Base-by-base conservation (phyloP, 2,113 vertebrate species). In the Amblyopsis rosae region DNA sequence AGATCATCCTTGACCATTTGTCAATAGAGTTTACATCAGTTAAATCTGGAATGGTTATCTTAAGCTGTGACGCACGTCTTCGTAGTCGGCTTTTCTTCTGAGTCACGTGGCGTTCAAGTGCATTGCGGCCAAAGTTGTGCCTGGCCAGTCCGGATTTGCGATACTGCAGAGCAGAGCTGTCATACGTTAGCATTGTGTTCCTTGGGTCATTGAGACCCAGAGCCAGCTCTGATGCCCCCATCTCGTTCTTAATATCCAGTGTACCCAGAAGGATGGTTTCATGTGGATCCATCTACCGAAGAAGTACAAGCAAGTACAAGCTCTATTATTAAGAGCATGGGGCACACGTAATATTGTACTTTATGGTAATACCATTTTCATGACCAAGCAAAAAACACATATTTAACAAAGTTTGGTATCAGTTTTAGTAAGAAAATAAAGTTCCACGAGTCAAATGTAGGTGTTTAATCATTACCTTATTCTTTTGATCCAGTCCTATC, bases 11-110 rank as follows among this genome's bases (percentile, higher is more conserved):
- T 0, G 98, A 99, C 96, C 97, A 99, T 83, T 96, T 96, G 89
- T 99, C 98, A 69, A 99, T 99, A 88, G 96, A 96, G 87, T 99
- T 99, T 69, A 99, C 98, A 78, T 99, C 98, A 92, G 97, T 96
- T 94, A 99, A 93, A 92, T 99, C 96, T 62, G 97, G 98, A 81
- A 99, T 99, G 88, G 81, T 98, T 85, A 99, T 96, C 92, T 98
- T 97, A 75, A 99, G 93, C 54, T 99, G 98, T 7, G 98, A 99
- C 0, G 98, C 93, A 0, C 96, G 95, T 75, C 97, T 90, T 80
- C 96, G 90, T 94, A 99, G 95, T 75, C 97, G 88, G 58, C 95
- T 98, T 73, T 97, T 98, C 94, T 99, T 99, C 82, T 98, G 97
- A 51, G 94, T 93, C 87, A 97, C 95, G 0, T 98, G 96, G 65